A percentile compares a stretch with the other conserved stretches of the same genome.
Evolutionary conservation across 1,140 invertebrate genomes (phyloP).

Genomic region (Trichonephila clavipes): DNA sequence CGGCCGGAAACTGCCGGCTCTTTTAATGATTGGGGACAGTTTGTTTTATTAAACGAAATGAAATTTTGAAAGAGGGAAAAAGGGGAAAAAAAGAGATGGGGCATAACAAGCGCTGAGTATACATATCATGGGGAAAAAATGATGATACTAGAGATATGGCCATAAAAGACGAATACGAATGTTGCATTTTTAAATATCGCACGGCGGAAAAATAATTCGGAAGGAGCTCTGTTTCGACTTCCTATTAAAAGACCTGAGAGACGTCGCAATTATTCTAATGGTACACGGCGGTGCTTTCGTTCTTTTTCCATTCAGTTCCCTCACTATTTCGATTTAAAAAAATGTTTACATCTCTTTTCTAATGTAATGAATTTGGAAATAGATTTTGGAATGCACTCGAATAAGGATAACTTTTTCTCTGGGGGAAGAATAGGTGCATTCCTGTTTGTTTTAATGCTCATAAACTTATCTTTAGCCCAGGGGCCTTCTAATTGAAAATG

Average conservation of each 20-base stretch:
- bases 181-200: slow-evolving; percentile 27
- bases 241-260: slow-evolving; percentile 43
- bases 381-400: slow-evolving; percentile 37
- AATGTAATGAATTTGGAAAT: slow-evolving; percentile 60
- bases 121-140: background rate
- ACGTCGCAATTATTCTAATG: slow-evolving; percentile 63
- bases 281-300: background rate
- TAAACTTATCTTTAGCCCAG: slow-evolving; percentile 12
- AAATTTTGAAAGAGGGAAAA: background rate
- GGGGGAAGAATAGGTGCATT: background rate
- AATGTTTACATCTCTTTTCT: slow-evolving; percentile 33
- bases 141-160: background rate
- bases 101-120: background rate
- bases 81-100: background rate
- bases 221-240: background rate
- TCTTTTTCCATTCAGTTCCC: background rate
- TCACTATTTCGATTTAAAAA: slow-evolving; percentile 51
- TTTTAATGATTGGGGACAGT: slow-evolving; percentile 17
- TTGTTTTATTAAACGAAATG: slow-evolving; percentile 26
- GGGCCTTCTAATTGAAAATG: background rate
- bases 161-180: slow-evolving; percentile 43
- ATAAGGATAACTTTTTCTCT: background rate
- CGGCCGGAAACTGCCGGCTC: background rate
- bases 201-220: background rate
- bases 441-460: slow-evolving; percentile 29